phyloP scores from a whole-genome alignment of 2,113 vertebrate genomes.

The Phalacrocorax brasilianus region DNA sequence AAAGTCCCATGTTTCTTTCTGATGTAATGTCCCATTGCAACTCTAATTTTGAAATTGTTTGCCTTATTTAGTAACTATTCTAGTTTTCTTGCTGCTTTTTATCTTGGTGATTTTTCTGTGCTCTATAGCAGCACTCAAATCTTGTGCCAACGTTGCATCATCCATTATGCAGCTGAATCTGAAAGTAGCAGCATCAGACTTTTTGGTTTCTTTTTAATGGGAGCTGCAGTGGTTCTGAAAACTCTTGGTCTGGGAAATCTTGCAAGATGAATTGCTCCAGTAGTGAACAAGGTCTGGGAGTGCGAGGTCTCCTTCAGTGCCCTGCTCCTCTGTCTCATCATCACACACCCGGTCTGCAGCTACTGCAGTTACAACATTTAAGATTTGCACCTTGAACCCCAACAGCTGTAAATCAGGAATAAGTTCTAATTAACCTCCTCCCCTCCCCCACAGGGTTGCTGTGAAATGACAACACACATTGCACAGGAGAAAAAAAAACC shows the following conservation, averaged over 20 bases:
- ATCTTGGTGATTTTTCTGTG: background rate
- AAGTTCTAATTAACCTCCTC: background rate
- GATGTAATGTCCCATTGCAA: background rate
- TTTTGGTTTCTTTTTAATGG: background rate
- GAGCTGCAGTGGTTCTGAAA: background rate
- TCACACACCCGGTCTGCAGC: background rate
- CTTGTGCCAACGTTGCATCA: background rate
- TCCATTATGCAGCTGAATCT: background rate
- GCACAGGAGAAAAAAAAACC: background rate
- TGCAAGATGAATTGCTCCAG: background rate
- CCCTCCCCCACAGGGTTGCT: background rate
- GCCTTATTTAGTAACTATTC: slow-evolving; percentile 31
- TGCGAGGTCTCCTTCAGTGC: background rate
- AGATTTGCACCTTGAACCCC: background rate
- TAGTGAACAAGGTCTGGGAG: background rate
- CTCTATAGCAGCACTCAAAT: background rate
- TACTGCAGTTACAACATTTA: background rate
- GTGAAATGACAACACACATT: background rate
- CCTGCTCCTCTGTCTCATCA: background rate
- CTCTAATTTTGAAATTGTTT: background rate
- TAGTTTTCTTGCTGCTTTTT: background rate
- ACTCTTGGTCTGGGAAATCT: background rate
- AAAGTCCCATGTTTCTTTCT: background rate
- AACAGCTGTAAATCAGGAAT: background rate
- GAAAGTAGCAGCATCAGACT: background rate